Evolutionary conservation across 2,888 invertebrate species (phyloP).

Genomic region (Phania funesta): DNA sequence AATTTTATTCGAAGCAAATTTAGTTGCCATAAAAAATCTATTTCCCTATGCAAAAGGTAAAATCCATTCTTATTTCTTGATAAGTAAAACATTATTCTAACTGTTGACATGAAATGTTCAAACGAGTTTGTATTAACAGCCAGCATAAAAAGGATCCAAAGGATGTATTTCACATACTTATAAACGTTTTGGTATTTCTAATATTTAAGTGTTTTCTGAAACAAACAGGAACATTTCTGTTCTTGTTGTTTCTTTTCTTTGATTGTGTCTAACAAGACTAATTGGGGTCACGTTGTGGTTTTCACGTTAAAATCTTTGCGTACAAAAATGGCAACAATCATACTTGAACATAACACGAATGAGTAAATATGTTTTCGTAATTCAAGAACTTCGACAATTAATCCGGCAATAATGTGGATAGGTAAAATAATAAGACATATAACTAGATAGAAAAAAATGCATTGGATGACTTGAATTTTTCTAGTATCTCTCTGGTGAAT

Average conservation of each 20-base stretch:
- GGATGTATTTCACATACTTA: too few relatives aligned
- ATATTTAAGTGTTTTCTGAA: slow-evolving; percentile 36
- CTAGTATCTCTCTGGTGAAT: neutral
- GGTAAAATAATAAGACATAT: slow-evolving; percentile 18
- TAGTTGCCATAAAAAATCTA: too few relatives aligned
- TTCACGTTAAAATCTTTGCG: slow-evolving; percentile 51
- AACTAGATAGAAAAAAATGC: neutral
- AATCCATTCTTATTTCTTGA: too few relatives aligned
- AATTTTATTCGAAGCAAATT: too few relatives aligned
- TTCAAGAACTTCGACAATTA: slow-evolving; percentile 14
- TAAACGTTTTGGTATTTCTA: too few relatives aligned
- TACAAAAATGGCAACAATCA: slow-evolving; percentile 2
- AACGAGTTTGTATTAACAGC: too few relatives aligned
- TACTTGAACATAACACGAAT: neutral
- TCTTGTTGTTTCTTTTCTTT: slow-evolving; percentile 14
- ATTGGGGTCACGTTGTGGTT: slow-evolving; percentile 64
- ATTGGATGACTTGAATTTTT: neutral
- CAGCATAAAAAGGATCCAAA: too few relatives aligned
- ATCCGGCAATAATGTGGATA: slow-evolving; percentile 4
- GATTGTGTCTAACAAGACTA: slow-evolving; percentile 53
- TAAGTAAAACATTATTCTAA: too few relatives aligned
- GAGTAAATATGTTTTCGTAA: slow-evolving; percentile 4
- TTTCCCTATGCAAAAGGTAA: too few relatives aligned
- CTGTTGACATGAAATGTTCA: too few relatives aligned
- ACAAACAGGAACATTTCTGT: neutral